Evolutionary conservation across 2,113 vertebrate species (phyloP).

Genomic region (Steatornis caripensis): DNA sequence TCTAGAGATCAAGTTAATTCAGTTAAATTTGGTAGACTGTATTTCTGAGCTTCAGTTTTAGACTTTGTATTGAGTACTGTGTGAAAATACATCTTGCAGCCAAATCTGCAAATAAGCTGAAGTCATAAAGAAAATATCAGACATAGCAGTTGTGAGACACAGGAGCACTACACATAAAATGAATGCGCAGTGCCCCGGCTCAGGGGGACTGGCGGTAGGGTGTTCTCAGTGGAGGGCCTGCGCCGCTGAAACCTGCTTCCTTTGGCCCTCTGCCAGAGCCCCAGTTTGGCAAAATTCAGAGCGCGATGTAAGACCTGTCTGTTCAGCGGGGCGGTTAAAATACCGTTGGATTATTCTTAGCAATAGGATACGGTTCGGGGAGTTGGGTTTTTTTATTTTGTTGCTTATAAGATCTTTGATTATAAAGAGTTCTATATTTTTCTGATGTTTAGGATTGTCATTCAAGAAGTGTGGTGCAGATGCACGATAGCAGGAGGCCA

Average conservation of each 20-base stretch:
- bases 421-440: neutral
- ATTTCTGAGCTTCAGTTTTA: neutral
- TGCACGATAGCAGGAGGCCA: neutral
- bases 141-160: constrained; percentile 13
- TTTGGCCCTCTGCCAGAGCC: neutral
- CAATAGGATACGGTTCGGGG: neutral
- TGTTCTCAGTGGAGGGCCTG: constrained; percentile 25
- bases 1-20: neutral
- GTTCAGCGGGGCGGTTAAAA: neutral
- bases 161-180: constrained; percentile 40
- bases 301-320: constrained; percentile 25
- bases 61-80: constrained; percentile 25
- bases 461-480: neutral
- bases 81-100: constrained; percentile 44
- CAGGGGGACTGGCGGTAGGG: neutral
- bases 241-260: constrained; percentile 39
- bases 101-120: constrained; percentile 59
- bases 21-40: neutral
- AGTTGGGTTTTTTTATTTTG: neutral
- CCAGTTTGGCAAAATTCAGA: neutral
- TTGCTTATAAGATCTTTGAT: neutral
- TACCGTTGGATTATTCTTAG: constrained; percentile 15
- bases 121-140: constrained; percentile 66
- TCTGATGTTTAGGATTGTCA: neutral
- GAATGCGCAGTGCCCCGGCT: neutral